Conservation (phyloP, 1,140 invertebrate genomes). For the Paraescarpia echinospica region DNA sequence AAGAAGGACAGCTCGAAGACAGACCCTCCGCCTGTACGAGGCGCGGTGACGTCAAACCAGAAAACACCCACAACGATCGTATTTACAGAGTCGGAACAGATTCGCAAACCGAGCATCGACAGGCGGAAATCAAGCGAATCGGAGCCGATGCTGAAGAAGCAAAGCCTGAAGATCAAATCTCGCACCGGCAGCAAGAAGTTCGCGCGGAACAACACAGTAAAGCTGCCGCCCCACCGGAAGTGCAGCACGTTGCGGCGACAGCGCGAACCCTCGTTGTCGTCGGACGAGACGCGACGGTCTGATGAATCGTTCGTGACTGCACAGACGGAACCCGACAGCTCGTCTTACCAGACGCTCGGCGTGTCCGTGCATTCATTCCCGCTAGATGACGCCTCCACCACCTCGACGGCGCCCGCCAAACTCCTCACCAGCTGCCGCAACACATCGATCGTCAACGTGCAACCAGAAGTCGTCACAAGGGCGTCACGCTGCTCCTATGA, state of each 20-base stretch:
- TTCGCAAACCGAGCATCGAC: not conserved
- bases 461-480: not conserved
- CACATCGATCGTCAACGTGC: not conserved
- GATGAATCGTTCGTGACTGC: slow-evolving; percentile 29
- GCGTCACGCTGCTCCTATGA: slow-evolving; percentile 21
- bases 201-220: not conserved
- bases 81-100: not conserved
- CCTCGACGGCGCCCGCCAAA: slow-evolving; percentile 38
- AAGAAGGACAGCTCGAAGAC: no score
- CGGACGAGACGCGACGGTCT: slow-evolving; percentile 7
- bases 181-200: not conserved
- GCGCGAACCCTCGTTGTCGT: not conserved
- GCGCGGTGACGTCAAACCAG: not conserved
- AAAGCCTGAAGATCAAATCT: not conserved
- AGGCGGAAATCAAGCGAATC: not conserved
- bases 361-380: slow-evolving; percentile 33
- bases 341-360: slow-evolving; percentile 34
- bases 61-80: not conserved
- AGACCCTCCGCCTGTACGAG: no score
- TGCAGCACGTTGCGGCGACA: not conserved
- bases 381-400: not conserved
- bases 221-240: not conserved
- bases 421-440: slow-evolving; percentile 25
- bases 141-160: not conserved
- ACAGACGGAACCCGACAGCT: slow-evolving; percentile 30